Percentiles rank a stretch among this genome's conserved stretches.
Evolutionary conservation across 2,888 invertebrate species (phyloP).

Genomic region (Coleophora flavipennella): DNA sequence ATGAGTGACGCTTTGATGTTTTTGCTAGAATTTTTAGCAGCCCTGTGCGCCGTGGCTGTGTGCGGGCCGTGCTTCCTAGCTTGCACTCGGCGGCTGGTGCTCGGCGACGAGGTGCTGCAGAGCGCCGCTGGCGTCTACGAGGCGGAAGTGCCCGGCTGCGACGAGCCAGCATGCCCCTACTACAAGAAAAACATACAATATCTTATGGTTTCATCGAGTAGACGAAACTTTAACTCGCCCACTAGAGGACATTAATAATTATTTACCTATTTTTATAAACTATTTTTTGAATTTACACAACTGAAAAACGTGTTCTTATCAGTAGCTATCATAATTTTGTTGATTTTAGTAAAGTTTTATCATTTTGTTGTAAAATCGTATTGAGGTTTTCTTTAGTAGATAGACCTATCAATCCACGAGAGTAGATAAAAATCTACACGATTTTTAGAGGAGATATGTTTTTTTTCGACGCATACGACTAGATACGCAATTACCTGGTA

Average conservation of each 20-base stretch:
- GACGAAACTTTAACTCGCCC: constrained; percentile 39
- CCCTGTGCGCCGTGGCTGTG: constrained; percentile 54
- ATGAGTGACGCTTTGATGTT: constrained; percentile 45
- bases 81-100: constrained; percentile 42
- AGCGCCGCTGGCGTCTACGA: constrained; percentile 33
- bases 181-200: constrained; percentile 56
- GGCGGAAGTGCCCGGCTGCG: constrained; percentile 54
- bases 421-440: no score
- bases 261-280: no score
- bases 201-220: constrained; percentile 49
- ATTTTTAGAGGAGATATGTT: no score
- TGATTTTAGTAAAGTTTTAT: no score
- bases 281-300: no score
- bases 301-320: no score
- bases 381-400: no score
- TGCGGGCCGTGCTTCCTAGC: constrained; percentile 58
- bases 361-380: no score
- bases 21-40: constrained; percentile 49
- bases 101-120: constrained; percentile 48
- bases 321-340: no score
- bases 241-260: constrained; percentile 24
- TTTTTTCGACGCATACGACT: no score
- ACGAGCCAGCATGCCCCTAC: constrained; percentile 60
- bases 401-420: no score
- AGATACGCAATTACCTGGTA: no score